phyloP scores from a whole-genome alignment of 2,113 vertebrate genomes.

The Typhlomys cinereus region DNA sequence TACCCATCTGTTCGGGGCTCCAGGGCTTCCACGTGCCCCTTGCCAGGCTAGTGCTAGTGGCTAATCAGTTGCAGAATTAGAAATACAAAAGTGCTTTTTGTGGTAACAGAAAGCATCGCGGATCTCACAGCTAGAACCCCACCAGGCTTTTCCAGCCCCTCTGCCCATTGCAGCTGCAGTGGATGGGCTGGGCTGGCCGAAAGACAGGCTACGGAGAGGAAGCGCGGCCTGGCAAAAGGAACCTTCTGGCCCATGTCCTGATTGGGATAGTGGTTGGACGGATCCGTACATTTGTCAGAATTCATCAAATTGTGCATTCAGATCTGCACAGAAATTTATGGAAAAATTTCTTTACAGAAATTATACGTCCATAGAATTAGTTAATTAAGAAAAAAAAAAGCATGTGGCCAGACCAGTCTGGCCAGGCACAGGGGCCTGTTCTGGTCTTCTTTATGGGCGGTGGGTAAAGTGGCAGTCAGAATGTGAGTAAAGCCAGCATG shows the following conservation, averaged over 20 bases:
- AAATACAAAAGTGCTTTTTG: not conserved
- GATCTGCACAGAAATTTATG: not conserved
- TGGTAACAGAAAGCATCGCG: not conserved
- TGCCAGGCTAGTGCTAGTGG: not conserved
- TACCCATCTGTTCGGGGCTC: not conserved
- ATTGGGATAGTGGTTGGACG: not conserved
- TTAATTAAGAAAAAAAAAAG: not conserved
- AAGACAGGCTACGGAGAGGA: not conserved
- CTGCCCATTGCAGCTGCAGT: not conserved
- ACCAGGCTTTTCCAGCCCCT: not conserved
- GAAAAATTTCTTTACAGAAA: not conserved
- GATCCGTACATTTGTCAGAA: not conserved
- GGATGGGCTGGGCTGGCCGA: not conserved
- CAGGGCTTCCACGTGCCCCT: not conserved
- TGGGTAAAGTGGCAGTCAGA: not conserved
- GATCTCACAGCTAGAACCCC: not conserved
- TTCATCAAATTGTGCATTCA: not conserved
- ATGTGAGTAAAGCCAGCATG: not conserved
- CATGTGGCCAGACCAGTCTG: not conserved
- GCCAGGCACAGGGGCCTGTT: too few species aligned
- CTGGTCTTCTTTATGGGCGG: not conserved
- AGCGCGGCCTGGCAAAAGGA: not conserved
- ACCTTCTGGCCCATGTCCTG: not conserved
- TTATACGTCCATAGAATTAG: not conserved
- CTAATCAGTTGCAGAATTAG: conserved; percentile 5